Percentiles rank a stretch among this genome's conserved stretches.
phyloP scores from a whole-genome alignment of 2,797 vertebrate species.

The Anguilla megastoma region DNA sequence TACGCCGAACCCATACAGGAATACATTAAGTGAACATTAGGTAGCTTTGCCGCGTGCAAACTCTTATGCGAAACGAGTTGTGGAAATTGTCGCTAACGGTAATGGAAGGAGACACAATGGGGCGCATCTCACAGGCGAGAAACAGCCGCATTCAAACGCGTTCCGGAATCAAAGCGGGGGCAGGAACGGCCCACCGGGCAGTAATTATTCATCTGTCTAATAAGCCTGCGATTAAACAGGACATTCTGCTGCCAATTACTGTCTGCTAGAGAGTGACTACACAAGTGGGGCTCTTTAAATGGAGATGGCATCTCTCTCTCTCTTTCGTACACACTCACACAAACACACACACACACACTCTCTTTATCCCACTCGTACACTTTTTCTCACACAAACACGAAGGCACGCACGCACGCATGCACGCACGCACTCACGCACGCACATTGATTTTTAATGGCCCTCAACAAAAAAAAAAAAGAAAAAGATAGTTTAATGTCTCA shows the following conservation, averaged over 20 bases:
- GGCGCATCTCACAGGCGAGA: not conserved
- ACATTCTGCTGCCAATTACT: slow-evolving; percentile 25
- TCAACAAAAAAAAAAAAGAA: not conserved
- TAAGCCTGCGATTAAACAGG: not conserved
- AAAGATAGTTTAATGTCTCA: not conserved
- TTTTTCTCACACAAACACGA: not conserved
- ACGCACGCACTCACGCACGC: not conserved
- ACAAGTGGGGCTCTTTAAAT: not conserved
- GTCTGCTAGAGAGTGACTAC: not conserved
- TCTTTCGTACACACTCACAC: not conserved
- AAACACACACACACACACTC: not conserved
- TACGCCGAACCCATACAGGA: not conserved
- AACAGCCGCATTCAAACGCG: not conserved
- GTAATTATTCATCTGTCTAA: slow-evolving; percentile 19
- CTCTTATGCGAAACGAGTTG: slow-evolving; percentile 6
- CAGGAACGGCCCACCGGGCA: not conserved
- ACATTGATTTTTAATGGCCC: slow-evolving; percentile 10
- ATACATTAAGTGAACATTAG: not conserved
- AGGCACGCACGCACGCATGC: slow-evolving; percentile 5
- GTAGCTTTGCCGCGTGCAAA: not conserved
- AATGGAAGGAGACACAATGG: slow-evolving; percentile 1
- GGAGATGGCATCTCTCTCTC: slow-evolving; percentile 3
- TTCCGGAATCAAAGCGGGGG: not conserved
- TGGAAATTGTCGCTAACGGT: not conserved
- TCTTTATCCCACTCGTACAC: slow-evolving; percentile 14